A percentile compares a stretch with the other conserved stretches of the same genome.
Evolutionary conservation across 2,113 vertebrate species (phyloP).

Genomic region (Thermophis baileyi): DNA sequence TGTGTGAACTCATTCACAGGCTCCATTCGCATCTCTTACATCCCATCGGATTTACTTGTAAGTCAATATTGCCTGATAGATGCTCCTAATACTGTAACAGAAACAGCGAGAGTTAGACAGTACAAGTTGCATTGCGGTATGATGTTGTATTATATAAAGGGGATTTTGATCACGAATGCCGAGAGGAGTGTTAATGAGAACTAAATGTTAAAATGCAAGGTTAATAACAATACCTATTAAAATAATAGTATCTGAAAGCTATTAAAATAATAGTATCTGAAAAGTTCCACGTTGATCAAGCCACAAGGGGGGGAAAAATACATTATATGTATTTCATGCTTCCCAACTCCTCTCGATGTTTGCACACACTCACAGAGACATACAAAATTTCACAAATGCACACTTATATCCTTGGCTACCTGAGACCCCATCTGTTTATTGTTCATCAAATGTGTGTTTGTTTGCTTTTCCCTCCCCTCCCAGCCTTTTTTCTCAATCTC

Average conservation of each 20-base stretch:
- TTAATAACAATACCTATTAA: conserved; percentile 55
- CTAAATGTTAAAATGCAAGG: conserved; percentile 30
- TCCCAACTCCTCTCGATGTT: rapidly evolving
- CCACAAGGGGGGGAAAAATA: neutral
- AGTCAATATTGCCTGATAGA: neutral
- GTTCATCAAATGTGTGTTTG: conserved; percentile 35
- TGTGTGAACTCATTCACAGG: neutral
- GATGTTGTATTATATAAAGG: neutral
- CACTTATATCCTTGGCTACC: neutral
- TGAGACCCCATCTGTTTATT: neutral
- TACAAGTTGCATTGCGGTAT: neutral
- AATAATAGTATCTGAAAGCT: conserved; percentile 36
- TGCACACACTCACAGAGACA: rapidly evolving
- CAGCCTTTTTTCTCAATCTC: conserved; percentile 27
- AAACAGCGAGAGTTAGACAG: conserved; percentile 14
- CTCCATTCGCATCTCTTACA: neutral
- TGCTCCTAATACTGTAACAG: conserved; percentile 6
- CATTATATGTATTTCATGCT: neutral
- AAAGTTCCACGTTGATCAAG: conserved; percentile 49
- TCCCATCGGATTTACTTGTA: neutral
- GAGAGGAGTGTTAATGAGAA: conserved; percentile 38
- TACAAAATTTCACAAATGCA: rapidly evolving
- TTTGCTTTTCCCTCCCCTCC: conserved; percentile 25
- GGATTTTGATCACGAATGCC: conserved; percentile 29
- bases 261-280: conserved; percentile 47